Conservation (phyloP, 2,113 vertebrate genomes). For the Dryoscopus gambensis region DNA sequence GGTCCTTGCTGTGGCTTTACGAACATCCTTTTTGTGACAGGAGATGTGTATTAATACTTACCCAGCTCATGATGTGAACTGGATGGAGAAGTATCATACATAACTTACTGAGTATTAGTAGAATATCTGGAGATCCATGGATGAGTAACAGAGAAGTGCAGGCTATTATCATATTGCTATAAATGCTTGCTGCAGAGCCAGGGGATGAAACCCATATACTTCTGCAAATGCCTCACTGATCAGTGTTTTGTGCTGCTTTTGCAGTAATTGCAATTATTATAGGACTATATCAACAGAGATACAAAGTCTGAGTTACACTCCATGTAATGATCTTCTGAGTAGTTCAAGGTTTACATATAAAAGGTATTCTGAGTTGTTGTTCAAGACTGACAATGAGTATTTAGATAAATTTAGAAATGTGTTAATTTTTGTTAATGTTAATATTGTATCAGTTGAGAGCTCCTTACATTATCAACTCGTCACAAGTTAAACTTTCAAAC, state of each 20-base stretch:
- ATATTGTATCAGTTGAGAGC: background rate
- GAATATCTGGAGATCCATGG: background rate
- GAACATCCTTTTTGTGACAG: background rate
- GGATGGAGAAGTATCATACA: background rate
- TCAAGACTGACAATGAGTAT: slow-evolving; percentile 4
- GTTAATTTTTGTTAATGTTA: background rate
- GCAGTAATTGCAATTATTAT: slow-evolving; percentile 11
- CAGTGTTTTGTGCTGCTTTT: slow-evolving; percentile 3
- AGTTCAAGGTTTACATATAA: slow-evolving; percentile 16
- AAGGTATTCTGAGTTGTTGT: slow-evolving; percentile 10
- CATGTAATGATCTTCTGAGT: background rate
- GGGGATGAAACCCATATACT: background rate
- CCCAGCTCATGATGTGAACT: background rate
- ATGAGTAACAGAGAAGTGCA: background rate
- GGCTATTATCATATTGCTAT: background rate
- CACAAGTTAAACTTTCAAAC: background rate
- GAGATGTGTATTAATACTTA: background rate
- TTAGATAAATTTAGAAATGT: slow-evolving; percentile 20
- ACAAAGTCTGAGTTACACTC: slow-evolving; percentile 1
- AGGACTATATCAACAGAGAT: background rate
- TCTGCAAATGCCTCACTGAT: slow-evolving; percentile 20
- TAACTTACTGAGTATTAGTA: background rate
- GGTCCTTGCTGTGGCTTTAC: background rate
- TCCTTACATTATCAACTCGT: background rate
- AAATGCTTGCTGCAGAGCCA: background rate